These are phyloP conservation scores for Pomacea maculata DNA, from an alignment of 1,140 invertebrate genomes.

Conservation along the genomic window DNA sequence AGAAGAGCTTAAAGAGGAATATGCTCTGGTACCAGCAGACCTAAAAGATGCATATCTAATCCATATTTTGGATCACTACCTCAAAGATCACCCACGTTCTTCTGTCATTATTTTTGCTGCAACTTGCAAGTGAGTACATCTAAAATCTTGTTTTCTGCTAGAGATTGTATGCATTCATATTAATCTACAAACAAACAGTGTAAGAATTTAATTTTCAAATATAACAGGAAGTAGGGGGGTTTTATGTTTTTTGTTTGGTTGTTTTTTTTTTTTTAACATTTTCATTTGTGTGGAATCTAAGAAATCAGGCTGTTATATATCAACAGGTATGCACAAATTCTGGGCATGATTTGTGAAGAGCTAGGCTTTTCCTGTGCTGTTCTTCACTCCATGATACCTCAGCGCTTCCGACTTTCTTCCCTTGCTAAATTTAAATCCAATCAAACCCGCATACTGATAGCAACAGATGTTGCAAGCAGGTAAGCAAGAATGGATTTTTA, in stretches of 20 bases:
- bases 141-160: constrained; percentile 2
- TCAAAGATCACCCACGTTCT: constrained; percentile 75
- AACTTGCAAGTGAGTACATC: constrained; percentile 86
- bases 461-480: constrained; percentile 66
- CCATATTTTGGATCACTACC: constrained; percentile 83
- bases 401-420: constrained; percentile 59
- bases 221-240: too few relatives aligned
- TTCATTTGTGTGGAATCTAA: not conserved
- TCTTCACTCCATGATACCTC: constrained; percentile 71
- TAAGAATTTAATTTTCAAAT: not conserved
- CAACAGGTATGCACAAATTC: constrained; percentile 63
- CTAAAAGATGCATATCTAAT: constrained; percentile 94
- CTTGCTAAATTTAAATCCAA: constrained; percentile 65
- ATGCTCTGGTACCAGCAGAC: constrained; percentile 87
- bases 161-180: not conserved
- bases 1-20: constrained; percentile 86
- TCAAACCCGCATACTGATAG: constrained; percentile 63
- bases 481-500: constrained; percentile 24
- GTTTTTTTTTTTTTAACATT: too few relatives aligned
- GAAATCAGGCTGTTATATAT: not conserved
- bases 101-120: constrained; percentile 94
- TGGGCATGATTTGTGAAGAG: constrained; percentile 80
- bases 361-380: constrained; percentile 88
- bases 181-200: not conserved
- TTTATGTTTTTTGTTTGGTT: too few relatives aligned